Evolutionary conservation across 2,888 invertebrate species (phyloP).

Genomic region (Meta bourneti): DNA sequence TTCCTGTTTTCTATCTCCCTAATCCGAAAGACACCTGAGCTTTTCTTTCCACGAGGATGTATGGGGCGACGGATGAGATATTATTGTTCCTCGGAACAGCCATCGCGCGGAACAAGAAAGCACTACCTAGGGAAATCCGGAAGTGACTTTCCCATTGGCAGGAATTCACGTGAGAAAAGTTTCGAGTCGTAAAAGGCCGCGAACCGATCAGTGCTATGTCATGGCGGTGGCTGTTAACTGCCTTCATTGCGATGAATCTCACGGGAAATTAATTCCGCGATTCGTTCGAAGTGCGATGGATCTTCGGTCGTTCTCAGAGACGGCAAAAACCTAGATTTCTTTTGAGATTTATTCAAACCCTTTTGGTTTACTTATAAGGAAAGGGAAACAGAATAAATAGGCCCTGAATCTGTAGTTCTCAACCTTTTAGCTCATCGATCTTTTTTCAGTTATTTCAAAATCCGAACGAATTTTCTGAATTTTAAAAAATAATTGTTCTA

Average conservation of each 20-base stretch:
- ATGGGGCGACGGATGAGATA: not conserved
- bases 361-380: not conserved
- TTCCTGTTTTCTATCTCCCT: not conserved
- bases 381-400: not conserved
- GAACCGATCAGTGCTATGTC: constrained; percentile 15
- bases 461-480: no score
- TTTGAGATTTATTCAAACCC: not conserved
- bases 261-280: constrained; percentile 17
- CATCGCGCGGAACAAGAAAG: not conserved
- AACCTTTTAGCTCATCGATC: not conserved
- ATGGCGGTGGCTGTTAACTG: not conserved
- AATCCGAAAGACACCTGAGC: not conserved
- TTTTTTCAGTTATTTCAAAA: not conserved
- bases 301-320: not conserved
- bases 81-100: not conserved
- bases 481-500: no score
- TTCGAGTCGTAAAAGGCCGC: not conserved
- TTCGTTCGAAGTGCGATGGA: not conserved
- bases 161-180: constrained; percentile 23
- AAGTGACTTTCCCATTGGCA: constrained; percentile 10
- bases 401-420: not conserved
- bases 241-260: not conserved
- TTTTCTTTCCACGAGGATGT: not conserved
- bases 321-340: not conserved
- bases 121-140: constrained; percentile 10